Percentiles rank a stretch among this genome's conserved stretches.
Conservation (phyloP, 1,140 invertebrate genomes). For the Eumeta japonica region DNA sequence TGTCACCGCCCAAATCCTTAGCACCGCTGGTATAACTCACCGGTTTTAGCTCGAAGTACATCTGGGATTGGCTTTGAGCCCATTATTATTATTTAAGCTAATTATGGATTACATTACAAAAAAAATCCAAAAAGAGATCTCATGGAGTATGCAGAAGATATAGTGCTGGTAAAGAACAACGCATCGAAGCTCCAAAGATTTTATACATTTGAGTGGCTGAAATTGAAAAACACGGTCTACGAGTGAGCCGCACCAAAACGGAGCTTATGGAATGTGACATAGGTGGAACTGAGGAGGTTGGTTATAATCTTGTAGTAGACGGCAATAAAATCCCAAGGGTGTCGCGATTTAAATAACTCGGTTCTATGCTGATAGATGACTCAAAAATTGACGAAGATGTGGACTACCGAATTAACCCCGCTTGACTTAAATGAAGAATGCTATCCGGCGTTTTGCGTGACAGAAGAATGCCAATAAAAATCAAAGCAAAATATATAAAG, state of each 20-base stretch:
- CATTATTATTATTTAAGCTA: neutral
- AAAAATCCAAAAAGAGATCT: neutral
- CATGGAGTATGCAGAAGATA: slow-evolving; percentile 2
- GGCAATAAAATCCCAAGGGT: neutral
- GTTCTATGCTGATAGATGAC: neutral
- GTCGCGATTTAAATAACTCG: neutral
- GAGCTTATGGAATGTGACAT: no score
- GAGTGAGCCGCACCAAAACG: neutral
- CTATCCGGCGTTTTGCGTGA: neutral
- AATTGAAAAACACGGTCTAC: neutral
- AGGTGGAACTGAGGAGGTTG: no score
- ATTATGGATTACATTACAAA: neutral
- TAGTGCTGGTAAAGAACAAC: neutral
- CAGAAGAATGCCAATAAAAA: slow-evolving; percentile 1
- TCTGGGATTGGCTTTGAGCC: neutral
- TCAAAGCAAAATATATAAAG: no score
- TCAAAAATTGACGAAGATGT: neutral
- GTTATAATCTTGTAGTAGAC: no score
- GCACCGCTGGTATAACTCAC: neutral
- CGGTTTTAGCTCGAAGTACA: slow-evolving; percentile 1
- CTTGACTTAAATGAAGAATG: neutral
- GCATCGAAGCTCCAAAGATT: neutral
- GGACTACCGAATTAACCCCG: neutral
- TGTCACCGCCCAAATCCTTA: neutral
- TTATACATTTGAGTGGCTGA: neutral